Conservation (phyloP, 2,113 vertebrate species). For the Archocentrus centrarchus region DNA sequence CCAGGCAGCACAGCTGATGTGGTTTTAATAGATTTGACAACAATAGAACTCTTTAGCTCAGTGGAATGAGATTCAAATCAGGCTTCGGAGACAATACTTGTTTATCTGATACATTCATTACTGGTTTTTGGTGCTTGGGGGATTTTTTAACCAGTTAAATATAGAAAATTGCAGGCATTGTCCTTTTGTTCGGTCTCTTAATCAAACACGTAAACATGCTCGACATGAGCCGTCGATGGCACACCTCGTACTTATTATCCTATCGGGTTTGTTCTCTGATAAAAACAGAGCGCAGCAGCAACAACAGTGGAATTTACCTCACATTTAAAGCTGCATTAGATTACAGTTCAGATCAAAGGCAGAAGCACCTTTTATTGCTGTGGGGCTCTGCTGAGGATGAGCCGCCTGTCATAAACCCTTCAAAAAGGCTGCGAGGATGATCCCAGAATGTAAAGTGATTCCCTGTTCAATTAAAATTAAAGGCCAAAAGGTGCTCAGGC, state of each 20-base stretch:
- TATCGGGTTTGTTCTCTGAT: background rate
- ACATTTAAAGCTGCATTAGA: background rate
- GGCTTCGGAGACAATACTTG: background rate
- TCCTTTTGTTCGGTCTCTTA: background rate
- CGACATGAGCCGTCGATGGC: background rate
- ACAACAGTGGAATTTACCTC: background rate
- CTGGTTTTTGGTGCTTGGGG: background rate
- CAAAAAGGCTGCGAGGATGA: constrained; percentile 4
- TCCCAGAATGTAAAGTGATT: constrained; percentile 37
- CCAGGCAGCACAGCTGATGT: background rate
- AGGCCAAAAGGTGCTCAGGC: constrained; percentile 1
- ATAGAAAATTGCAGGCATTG: background rate
- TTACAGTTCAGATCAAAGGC: constrained; percentile 11
- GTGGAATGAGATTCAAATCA: background rate
- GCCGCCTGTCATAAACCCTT: constrained; percentile 21
- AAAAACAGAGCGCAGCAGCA: background rate
- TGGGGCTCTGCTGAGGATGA: background rate
- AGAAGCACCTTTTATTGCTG: constrained; percentile 8
- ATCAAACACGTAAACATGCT: background rate
- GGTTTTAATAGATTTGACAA: background rate
- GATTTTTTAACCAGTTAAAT: background rate
- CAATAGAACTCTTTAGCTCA: background rate
- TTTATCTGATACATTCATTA: background rate
- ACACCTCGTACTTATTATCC: background rate
- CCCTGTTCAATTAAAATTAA: constrained; percentile 22